These are phyloP conservation scores for Cottoperca gobio DNA, from an alignment of 2,797 vertebrate genomes.

Conservation along the genomic window DNA sequence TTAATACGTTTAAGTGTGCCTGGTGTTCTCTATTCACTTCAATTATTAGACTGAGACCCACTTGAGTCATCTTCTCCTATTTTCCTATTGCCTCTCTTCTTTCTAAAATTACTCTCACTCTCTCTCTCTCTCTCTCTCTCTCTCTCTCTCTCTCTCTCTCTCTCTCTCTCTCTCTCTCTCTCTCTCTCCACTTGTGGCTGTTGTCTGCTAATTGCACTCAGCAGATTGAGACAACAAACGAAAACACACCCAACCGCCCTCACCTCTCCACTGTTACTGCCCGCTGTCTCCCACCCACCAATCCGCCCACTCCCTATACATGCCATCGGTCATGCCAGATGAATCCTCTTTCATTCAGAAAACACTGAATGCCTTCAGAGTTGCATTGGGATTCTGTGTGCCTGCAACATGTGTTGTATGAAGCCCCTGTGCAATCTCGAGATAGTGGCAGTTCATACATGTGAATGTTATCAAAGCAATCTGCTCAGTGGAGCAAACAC, in stretches of 20 bases:
- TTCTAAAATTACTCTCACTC: constrained; percentile 55
- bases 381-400: constrained; percentile 55
- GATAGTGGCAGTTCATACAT: constrained; percentile 60
- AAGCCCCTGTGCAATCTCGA: constrained; percentile 53
- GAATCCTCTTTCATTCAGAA: constrained; percentile 40
- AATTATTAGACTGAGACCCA: constrained; percentile 61
- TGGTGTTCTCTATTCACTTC: constrained; percentile 48
- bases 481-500: constrained; percentile 63
- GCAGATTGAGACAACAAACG: constrained; percentile 68
- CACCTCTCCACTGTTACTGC: constrained; percentile 21
- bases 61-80: constrained; percentile 55
- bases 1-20: constrained; percentile 61
- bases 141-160: constrained; percentile 31
- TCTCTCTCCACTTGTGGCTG: constrained; percentile 36
- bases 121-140: constrained; percentile 43
- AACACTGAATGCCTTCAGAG: constrained; percentile 19
- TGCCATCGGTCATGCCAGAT: constrained; percentile 52
- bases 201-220: constrained; percentile 67
- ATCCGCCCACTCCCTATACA: background rate
- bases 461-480: constrained; percentile 66
- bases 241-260: constrained; percentile 30
- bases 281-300: background rate
- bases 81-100: constrained; percentile 53
- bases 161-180: background rate
- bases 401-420: constrained; percentile 7